Conservation (phyloP, 2,888 invertebrate genomes). For the Adineta ricciae region DNA sequence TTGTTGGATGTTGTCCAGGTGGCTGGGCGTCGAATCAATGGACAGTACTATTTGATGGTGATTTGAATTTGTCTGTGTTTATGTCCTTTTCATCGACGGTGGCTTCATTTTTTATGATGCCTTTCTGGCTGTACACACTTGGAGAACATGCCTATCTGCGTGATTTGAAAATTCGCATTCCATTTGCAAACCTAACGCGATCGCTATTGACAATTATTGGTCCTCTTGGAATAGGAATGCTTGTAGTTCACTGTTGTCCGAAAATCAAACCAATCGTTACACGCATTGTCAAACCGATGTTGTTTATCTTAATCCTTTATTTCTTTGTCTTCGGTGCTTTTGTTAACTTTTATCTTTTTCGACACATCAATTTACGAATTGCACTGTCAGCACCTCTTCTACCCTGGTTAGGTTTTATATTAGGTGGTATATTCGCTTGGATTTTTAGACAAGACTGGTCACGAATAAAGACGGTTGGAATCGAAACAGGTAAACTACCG, state of each 20-base stretch:
- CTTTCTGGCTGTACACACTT: slow-evolving; percentile 27
- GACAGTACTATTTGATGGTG: slow-evolving; percentile 32
- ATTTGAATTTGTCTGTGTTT: slow-evolving; percentile 25
- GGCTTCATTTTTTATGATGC: slow-evolving; percentile 26
- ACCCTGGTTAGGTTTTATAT: slow-evolving; percentile 29
- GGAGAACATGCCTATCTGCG: slow-evolving; percentile 7
- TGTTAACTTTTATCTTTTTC: slow-evolving; percentile 23
- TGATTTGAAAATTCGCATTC: slow-evolving; percentile 11
- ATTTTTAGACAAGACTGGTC: slow-evolving; percentile 17
- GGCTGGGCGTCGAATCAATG: slow-evolving; percentile 27
- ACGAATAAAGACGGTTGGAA: slow-evolving; percentile 29
- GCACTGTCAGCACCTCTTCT: slow-evolving; percentile 26
- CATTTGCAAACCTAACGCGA: not conserved
- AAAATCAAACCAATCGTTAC: not conserved
- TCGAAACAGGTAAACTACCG: slow-evolving; percentile 25
- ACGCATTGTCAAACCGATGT: slow-evolving; percentile 8
- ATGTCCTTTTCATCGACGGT: slow-evolving; percentile 24
- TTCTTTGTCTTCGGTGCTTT: slow-evolving; percentile 16
- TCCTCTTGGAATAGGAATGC: slow-evolving; percentile 3
- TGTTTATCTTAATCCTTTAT: not conserved
- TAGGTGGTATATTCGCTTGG: slow-evolving; percentile 7
- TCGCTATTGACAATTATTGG: slow-evolving; percentile 13
- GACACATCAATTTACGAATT: slow-evolving; percentile 17
- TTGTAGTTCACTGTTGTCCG: slow-evolving; percentile 22
- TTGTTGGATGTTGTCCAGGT: slow-evolving; percentile 16